These are phyloP conservation scores for Saturnia pavonia DNA, from an alignment of 2,888 invertebrate species.

Conservation along the genomic window DNA sequence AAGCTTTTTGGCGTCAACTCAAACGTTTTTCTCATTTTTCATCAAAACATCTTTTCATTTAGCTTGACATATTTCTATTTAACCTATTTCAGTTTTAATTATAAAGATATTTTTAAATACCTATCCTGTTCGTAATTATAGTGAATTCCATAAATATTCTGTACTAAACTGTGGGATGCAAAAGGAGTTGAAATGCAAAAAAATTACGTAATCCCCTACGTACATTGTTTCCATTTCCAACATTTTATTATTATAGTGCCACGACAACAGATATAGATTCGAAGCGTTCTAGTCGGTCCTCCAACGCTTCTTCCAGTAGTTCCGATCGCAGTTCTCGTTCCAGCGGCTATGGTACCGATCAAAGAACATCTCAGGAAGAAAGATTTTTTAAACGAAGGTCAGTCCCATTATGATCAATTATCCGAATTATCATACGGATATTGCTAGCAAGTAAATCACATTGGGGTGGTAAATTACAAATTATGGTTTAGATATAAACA, in stretches of 20 bases:
- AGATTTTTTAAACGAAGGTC: slow-evolving; percentile 68
- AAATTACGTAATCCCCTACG: neutral
- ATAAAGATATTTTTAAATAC: neutral
- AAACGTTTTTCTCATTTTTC: slow-evolving; percentile 38
- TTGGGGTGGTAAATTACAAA: neutral
- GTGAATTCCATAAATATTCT: neutral
- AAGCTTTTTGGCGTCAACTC: slow-evolving; percentile 50
- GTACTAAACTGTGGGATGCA: neutral
- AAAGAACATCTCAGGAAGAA: slow-evolving; percentile 61
- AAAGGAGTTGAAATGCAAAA: neutral
- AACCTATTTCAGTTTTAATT: slow-evolving; percentile 11
- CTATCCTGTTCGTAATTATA: neutral
- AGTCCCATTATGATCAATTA: slow-evolving; percentile 24
- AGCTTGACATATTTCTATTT: slow-evolving; percentile 25
- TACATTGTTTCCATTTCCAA: neutral
- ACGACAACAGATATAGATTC: slow-evolving; percentile 49
- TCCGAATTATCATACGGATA: neutral
- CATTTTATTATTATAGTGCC: slow-evolving; percentile 30
- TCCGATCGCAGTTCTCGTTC: slow-evolving; percentile 73
- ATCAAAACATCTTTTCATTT: slow-evolving; percentile 35
- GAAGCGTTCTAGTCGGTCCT: slow-evolving; percentile 71
- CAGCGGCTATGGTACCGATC: slow-evolving; percentile 73
- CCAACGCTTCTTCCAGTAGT: slow-evolving; percentile 72
- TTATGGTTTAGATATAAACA: neutral
- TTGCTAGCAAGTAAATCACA: neutral